Conservation (phyloP, 2,113 vertebrate species). For the Glareola pratincola region DNA sequence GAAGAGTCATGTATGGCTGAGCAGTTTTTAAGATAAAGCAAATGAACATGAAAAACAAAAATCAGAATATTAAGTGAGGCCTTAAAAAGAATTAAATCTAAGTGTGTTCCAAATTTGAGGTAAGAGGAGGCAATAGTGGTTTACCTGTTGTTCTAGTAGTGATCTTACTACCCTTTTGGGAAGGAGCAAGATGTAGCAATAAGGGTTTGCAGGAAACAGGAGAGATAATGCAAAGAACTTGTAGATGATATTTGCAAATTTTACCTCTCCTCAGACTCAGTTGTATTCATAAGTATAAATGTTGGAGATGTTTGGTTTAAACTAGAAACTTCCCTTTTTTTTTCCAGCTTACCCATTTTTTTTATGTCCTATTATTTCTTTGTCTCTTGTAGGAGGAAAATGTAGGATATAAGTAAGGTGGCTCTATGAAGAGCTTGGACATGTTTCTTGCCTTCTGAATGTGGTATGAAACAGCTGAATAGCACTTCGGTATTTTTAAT, state of each 20-base stretch:
- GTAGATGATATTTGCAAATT: not conserved
- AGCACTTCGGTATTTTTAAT: not conserved
- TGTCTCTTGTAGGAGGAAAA: not conserved
- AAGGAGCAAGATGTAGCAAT: not conserved
- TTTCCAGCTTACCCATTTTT: not conserved
- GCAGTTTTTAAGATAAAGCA: not conserved
- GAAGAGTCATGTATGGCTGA: not conserved
- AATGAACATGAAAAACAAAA: not conserved
- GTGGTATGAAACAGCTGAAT: not conserved
- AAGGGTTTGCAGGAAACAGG: not conserved
- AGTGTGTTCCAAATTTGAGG: not conserved
- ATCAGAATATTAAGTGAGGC: not conserved
- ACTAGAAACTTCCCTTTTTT: accelerated
- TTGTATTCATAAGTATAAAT: not conserved
- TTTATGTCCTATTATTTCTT: not conserved
- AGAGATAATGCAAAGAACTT: not conserved
- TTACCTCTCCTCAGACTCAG: not conserved
- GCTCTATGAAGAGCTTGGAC: not conserved
- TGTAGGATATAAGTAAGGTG: not conserved
- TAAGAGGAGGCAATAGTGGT: not conserved
- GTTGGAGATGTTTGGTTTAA: not conserved
- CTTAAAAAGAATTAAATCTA: not conserved
- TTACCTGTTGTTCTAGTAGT: not conserved
- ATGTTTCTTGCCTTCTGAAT: not conserved
- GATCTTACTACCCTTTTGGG: not conserved